Evolutionary conservation across 2,888 invertebrate genomes (phyloP).

Genomic region (Stegana nigrithorax): DNA sequence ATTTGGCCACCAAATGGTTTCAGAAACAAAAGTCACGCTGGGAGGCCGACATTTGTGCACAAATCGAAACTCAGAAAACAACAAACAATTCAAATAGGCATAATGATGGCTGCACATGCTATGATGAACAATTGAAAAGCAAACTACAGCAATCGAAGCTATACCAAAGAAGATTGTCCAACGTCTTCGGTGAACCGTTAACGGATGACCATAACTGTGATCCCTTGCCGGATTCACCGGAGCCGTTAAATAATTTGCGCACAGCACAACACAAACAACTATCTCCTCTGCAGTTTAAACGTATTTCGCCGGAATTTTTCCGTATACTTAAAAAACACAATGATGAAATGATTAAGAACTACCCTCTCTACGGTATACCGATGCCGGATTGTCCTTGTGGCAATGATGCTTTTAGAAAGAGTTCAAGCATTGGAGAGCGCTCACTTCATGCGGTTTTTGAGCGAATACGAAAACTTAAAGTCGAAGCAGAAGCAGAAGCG

Average conservation of each 20-base stretch:
- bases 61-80: background rate
- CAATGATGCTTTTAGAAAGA: too few relatives aligned
- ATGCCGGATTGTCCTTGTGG: conserved; percentile 28
- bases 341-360: conserved; percentile 34
- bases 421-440: background rate
- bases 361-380: conserved; percentile 44
- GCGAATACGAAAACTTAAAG: background rate
- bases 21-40: conserved; percentile 43
- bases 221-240: conserved; percentile 23
- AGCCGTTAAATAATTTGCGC: conserved; percentile 36
- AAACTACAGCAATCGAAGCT: background rate
- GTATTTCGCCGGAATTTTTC: conserved; percentile 56
- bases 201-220: background rate
- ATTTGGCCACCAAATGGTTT: conserved; percentile 51
- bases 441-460: background rate
- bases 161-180: background rate
- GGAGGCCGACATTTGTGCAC: background rate
- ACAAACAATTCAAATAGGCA: background rate
- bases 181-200: background rate
- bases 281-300: conserved; percentile 42
- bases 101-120: background rate
- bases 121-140: background rate
- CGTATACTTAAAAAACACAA: conserved; percentile 48
- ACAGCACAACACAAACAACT: conserved; percentile 37
- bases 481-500: background rate